These are phyloP conservation scores for Saguinus imperator DNA, from an alignment of 2,113 vertebrate genomes.

Conservation along the genomic window DNA sequence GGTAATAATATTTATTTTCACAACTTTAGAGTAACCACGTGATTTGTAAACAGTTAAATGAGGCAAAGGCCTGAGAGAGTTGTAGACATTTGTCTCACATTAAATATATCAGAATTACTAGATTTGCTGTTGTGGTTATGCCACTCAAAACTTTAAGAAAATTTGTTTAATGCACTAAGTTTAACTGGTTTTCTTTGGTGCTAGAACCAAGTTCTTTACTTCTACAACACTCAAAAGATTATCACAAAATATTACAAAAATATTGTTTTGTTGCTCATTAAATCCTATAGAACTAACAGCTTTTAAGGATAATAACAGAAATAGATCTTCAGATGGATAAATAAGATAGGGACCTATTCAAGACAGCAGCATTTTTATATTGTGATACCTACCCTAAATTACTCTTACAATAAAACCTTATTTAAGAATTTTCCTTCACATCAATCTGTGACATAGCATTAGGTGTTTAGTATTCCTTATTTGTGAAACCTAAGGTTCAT, in stretches of 20 bases:
- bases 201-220: slow-evolving; percentile 10
- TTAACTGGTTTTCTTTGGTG: slow-evolving; percentile 10
- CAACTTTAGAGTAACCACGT: slow-evolving; percentile 14
- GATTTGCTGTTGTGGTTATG: background rate
- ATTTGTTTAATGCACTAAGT: background rate
- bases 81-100: background rate
- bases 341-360: background rate
- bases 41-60: slow-evolving; percentile 45
- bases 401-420: background rate
- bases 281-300: background rate
- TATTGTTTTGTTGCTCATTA: background rate
- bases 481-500: background rate
- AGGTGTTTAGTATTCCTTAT: background rate
- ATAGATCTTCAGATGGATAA: background rate
- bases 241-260: background rate
- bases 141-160: background rate
- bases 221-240: background rate
- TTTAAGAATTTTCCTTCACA: background rate
- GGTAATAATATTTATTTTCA: slow-evolving; percentile 53
- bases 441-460: background rate
- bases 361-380: background rate
- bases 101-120: background rate
- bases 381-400: background rate
- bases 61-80: background rate
- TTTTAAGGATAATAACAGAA: slow-evolving; percentile 7